Base-by-base conservation (phyloP, 2,888 invertebrate species). In the Trissoscelio sp. region DNA sequence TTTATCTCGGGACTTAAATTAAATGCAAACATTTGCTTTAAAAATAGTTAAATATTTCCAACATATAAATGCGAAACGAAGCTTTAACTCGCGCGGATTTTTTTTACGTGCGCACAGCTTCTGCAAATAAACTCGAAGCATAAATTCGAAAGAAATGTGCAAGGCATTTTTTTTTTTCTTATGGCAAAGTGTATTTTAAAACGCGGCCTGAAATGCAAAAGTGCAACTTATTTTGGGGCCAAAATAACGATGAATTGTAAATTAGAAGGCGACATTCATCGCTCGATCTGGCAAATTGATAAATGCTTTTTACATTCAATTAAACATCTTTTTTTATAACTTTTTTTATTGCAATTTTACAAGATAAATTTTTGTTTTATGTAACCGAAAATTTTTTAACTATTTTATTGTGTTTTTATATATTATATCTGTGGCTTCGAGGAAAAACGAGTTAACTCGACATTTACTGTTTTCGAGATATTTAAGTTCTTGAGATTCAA, bases 21-120 rank as follows among this genome's bases (percentile, higher is more conserved):
- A 51, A 72, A 72, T 42, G 62, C 51, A 72, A 72, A 72, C 51
- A 72, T 62, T 72, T 60, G 51, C 62, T 62, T 62, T 72, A 62
- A 72, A 72, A 51, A 72, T 72, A 62, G 39, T 53, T 16, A 53
- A 62, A 62, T 62, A 72, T 53, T 72, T 72, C 18, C 42, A 51
- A 42, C 48, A 14, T 28, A 28, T 44, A 72, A 60, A 39, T 60
- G 37, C 37, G 51, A 46, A 62, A 53, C 31, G 11, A 34, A 53
- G 53, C 31, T 42, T 31, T 53, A 53, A 60, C 31, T 53, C 14
- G 51, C 14, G 24, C 11, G 42, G 42, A 5, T 7, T 12, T 55
- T 55, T 55, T 55, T 55, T n/a, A n/a, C n/a, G n/a, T n/a, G 18
- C 18, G 55, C 34, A 31, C 31, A 34, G 34, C 24, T 42, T 34